Evolutionary conservation across 2,113 vertebrate species (phyloP).

Genomic region (Vombatus ursinus): DNA sequence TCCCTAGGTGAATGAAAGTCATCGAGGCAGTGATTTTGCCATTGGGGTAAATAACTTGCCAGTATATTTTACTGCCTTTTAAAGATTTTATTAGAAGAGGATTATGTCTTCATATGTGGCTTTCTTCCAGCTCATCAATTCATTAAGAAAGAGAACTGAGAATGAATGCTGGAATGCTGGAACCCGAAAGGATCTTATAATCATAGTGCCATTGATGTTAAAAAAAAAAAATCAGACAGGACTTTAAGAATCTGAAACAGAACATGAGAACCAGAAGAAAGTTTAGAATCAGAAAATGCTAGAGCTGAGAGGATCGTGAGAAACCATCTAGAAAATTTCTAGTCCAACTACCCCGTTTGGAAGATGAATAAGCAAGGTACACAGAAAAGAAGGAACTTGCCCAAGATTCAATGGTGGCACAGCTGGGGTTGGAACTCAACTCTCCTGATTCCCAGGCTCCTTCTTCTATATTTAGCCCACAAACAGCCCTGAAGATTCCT

Average conservation of each 20-base stretch:
- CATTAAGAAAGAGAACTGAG: slow-evolving; percentile 74
- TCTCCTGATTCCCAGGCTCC: background rate
- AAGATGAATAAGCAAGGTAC: slow-evolving; percentile 19
- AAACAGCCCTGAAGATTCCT: background rate
- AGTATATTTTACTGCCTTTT: slow-evolving; percentile 73
- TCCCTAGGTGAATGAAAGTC: slow-evolving; percentile 78
- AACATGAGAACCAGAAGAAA: background rate
- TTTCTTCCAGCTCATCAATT: slow-evolving; percentile 71
- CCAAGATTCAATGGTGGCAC: slow-evolving; percentile 27
- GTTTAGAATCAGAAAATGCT: background rate
- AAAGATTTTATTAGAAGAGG: slow-evolving; percentile 73
- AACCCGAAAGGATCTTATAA: background rate
- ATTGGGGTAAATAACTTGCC: slow-evolving; percentile 76
- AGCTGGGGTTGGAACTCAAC: background rate
- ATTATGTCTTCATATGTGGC: slow-evolving; percentile 65
- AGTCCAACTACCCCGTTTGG: fast-evolving
- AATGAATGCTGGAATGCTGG: slow-evolving; percentile 25
- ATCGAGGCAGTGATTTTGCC: slow-evolving; percentile 75
- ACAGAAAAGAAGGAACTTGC: background rate
- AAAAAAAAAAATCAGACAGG: background rate
- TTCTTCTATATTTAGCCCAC: background rate
- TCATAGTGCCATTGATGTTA: background rate
- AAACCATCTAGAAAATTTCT: background rate
- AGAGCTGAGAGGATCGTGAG: background rate
- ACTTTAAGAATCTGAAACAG: background rate